Base-by-base conservation (phyloP, 2,113 vertebrate species). In the Piaya cayana region DNA sequence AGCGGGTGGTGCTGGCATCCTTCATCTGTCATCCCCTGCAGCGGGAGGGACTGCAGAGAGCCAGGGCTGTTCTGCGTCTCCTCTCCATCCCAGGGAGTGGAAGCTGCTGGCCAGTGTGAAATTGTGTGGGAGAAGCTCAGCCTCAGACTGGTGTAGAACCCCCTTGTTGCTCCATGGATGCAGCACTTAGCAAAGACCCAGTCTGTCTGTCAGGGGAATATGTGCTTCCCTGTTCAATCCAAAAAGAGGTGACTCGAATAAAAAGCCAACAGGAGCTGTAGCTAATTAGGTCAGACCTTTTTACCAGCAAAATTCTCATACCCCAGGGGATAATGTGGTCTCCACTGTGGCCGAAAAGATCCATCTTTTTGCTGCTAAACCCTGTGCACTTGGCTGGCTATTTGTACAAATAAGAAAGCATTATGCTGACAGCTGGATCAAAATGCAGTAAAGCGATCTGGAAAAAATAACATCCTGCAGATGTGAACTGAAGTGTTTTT, bases 31-130 rank as follows among this genome's bases (percentile, higher is more conserved):
- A 49, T 30, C 8, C 47, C 60, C 10, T 0, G 45, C 0, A 1
- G 7, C 43, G 9, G 19, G n/a, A 22, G 37, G 27, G 6, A 5
- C 8, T 1, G 2, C 1, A 1, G 36, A 2, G 37, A 60, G 32
- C 19, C 3, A 1, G 52, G 69, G 69, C 27, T 34, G 23, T 37
- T n/a, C 69, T 59, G 27, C 19, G 2, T 3, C 67, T 16, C 30
- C 23, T 32, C 32, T 37, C 64, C 72, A 12, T 15, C 55, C 47
- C 10, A 12, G 47, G 32, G 32, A 21, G 29, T 6, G 37, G 55
- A 11, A 43, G 26, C 13, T 17, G 11, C 11, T 12, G 4, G 45
- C 45, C 2, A 1, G 43, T 34, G 25, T 0, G 4, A 43, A n/a
- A 42, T 12, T 9, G 42, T 1, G 4, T 1, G 7, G 56, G 36